Evolutionary conservation across 1,140 invertebrate species (phyloP).

Genomic region (Euwallacea similis): DNA sequence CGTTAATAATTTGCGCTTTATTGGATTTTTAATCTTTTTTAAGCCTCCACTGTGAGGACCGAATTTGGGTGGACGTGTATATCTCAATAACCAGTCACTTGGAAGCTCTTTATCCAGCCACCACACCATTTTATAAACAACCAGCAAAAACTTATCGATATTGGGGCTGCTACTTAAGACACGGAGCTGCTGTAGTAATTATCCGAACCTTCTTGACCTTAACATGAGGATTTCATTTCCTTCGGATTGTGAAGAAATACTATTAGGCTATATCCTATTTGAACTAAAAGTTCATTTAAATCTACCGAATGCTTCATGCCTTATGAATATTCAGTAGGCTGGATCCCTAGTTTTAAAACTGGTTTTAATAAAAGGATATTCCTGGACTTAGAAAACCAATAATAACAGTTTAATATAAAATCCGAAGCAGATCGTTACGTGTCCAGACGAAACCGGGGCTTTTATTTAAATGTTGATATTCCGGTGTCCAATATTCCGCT

Average conservation of each 20-base stretch:
- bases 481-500: slow-evolving; percentile 24
- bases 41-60: background rate
- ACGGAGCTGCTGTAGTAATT: too few relatives aligned
- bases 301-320: background rate
- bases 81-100: too few relatives aligned
- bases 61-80: too few relatives aligned
- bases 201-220: too few relatives aligned
- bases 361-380: slow-evolving; percentile 1
- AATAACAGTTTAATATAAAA: slow-evolving; percentile 16
- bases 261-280: too few relatives aligned
- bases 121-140: too few relatives aligned
- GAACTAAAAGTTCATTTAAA: background rate
- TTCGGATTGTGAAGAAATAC: too few relatives aligned
- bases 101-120: too few relatives aligned
- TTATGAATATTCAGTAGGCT: slow-evolving; percentile 2
- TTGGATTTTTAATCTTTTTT: slow-evolving; percentile 37
- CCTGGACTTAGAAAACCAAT: slow-evolving; percentile 1
- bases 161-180: too few relatives aligned
- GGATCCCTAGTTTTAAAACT: background rate
- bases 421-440: background rate
- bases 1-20: slow-evolving; percentile 31
- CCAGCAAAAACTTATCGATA: too few relatives aligned
- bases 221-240: too few relatives aligned
- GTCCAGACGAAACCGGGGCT: slow-evolving; percentile 9
- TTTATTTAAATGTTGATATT: slow-evolving; percentile 31